Conservation (phyloP, 2,888 invertebrate species). For the Drosophila tanythrix region DNA sequence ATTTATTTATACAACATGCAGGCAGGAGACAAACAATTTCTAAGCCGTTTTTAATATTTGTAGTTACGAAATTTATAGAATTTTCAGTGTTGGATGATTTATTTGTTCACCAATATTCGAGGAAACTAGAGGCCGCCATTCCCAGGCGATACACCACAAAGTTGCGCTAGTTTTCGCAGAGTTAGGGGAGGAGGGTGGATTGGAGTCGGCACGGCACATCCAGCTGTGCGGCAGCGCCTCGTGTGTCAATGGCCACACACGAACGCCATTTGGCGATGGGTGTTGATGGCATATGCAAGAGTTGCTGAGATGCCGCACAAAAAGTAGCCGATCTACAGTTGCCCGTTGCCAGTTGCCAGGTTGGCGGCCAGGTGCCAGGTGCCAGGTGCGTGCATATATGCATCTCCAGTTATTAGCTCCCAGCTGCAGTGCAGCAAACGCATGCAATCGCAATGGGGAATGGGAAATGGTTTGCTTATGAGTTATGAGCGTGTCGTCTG, state of each 20-base stretch:
- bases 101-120: constrained; percentile 21
- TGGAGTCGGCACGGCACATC: constrained; percentile 24
- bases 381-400: constrained; percentile 59
- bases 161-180: neutral
- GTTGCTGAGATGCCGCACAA: constrained; percentile 17
- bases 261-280: constrained; percentile 75
- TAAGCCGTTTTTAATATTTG: neutral
- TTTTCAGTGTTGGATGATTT: neutral
- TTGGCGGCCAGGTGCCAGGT: constrained; percentile 40
- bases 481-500: constrained; percentile 77
- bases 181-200: neutral
- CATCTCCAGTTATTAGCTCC: constrained; percentile 47
- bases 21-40: neutral
- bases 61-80: neutral
- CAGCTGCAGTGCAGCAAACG: constrained; percentile 43
- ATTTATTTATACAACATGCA: neutral
- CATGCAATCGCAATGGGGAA: constrained; percentile 22
- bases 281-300: constrained; percentile 69
- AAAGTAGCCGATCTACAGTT: constrained; percentile 16
- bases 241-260: constrained; percentile 80
- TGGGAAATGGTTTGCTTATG: constrained; percentile 61
- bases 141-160: constrained; percentile 14
- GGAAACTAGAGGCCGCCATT: constrained; percentile 9
- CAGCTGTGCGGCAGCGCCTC: constrained; percentile 77
- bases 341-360: constrained; percentile 28